Conservation (phyloP, 1,140 invertebrate genomes). For the Tetragonula clypearis region DNA sequence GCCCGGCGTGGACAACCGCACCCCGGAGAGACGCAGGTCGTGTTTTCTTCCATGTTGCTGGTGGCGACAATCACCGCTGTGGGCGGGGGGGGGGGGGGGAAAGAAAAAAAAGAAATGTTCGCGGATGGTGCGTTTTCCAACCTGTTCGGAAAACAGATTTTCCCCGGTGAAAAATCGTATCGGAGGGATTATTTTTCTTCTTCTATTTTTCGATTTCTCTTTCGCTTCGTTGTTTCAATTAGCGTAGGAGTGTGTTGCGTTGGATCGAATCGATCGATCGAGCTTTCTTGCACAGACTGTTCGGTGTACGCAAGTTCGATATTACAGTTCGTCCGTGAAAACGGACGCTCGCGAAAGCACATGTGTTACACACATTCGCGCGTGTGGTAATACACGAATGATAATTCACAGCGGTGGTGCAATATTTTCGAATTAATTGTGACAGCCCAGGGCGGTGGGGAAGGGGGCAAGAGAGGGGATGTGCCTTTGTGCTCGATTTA, state of each 20-base stretch:
- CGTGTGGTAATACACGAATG: background rate
- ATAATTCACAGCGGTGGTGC: background rate
- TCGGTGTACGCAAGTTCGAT: too few relatives aligned
- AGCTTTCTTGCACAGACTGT: background rate
- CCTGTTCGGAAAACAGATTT: too few relatives aligned
- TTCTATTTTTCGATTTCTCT: background rate
- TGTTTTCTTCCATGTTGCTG: too few relatives aligned
- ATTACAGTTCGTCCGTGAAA: too few relatives aligned
- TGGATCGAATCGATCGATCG: background rate
- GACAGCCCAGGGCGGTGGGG: too few relatives aligned
- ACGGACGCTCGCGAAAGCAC: too few relatives aligned
- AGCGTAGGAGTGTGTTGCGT: background rate
- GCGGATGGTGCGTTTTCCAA: background rate
- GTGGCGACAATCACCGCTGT: too few relatives aligned
- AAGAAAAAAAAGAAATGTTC: too few relatives aligned
- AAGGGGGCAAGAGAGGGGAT: background rate
- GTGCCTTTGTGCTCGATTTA: background rate
- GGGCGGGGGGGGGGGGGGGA: too few relatives aligned
- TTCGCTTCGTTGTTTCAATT: background rate
- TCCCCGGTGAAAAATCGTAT: background rate
- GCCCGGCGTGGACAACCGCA: too few relatives aligned
- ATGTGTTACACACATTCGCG: too few relatives aligned
- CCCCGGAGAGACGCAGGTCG: too few relatives aligned
- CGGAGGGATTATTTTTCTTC: background rate
- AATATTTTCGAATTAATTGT: conserved; percentile 4